Percentiles rank a stretch among this genome's conserved stretches.
These are phyloP conservation scores for Aramus guarauna DNA, from an alignment of 2,113 vertebrate species.

Conservation along the genomic window DNA sequence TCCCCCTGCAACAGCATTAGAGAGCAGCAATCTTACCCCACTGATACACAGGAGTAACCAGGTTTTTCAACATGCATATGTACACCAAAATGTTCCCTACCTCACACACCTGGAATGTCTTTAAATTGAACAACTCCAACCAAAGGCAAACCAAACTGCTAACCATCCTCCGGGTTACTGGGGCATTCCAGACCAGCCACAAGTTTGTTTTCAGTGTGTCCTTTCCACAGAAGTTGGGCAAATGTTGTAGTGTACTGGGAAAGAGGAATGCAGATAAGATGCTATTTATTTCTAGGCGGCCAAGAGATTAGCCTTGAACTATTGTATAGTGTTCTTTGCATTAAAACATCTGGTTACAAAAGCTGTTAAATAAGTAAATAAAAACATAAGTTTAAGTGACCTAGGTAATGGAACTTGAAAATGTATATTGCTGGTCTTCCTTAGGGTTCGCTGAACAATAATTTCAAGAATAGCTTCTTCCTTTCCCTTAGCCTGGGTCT, in stretches of 20 bases:
- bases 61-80: neutral
- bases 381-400: neutral
- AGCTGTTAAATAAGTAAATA: neutral
- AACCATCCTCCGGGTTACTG: neutral
- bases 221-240: neutral
- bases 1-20: neutral
- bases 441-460: neutral
- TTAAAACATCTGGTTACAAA: neutral
- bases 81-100: neutral
- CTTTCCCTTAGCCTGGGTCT: neutral
- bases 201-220: neutral
- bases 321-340: neutral
- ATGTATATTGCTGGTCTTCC: neutral
- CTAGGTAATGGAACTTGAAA: neutral
- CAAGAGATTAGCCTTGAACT: neutral
- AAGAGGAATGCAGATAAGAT: neutral
- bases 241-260: neutral
- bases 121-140: neutral
- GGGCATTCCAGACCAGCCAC: neutral
- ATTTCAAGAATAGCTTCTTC: slow-evolving; percentile 16
- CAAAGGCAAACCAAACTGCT: neutral
- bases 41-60: neutral
- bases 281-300: neutral
- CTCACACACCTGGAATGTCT: neutral
- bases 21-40: neutral